Evolutionary conservation across 2,113 vertebrate genomes (phyloP).

Genomic region (Emberiza fucata): DNA sequence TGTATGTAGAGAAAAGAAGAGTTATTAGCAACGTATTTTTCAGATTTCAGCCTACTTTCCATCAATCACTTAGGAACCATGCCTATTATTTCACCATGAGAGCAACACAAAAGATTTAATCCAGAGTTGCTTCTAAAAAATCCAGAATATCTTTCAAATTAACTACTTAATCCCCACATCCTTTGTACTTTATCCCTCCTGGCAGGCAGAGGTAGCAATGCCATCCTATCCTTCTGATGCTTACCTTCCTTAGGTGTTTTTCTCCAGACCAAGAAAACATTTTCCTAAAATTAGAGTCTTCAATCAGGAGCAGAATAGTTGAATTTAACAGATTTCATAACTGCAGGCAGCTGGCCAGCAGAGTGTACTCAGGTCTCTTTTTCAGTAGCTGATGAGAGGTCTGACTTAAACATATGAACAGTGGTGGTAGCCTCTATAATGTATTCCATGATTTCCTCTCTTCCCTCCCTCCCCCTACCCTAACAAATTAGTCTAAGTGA

Average conservation of each 20-base stretch:
- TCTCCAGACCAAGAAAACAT: background rate
- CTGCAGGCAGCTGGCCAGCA: background rate
- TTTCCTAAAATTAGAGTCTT: background rate
- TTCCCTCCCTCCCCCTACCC: background rate
- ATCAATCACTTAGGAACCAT: background rate
- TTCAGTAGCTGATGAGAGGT: background rate
- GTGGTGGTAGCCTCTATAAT: background rate
- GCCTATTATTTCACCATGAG: background rate
- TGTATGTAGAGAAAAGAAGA: slow-evolving; percentile 70
- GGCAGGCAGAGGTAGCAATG: background rate
- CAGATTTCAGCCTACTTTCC: background rate
- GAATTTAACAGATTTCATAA: background rate
- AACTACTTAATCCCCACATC: background rate
- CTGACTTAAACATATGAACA: background rate
- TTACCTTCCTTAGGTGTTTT: background rate
- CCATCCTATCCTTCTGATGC: background rate
- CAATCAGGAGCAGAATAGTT: background rate
- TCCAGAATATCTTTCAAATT: background rate
- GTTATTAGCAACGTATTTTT: background rate
- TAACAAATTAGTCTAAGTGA: background rate
- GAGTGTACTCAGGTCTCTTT: background rate
- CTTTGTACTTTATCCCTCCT: background rate
- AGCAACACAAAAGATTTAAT: background rate
- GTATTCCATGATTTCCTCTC: background rate
- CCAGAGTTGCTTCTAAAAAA: background rate